Evolutionary conservation across 2,888 invertebrate genomes (phyloP).

Genomic region (Cyclophora albipunctata): DNA sequence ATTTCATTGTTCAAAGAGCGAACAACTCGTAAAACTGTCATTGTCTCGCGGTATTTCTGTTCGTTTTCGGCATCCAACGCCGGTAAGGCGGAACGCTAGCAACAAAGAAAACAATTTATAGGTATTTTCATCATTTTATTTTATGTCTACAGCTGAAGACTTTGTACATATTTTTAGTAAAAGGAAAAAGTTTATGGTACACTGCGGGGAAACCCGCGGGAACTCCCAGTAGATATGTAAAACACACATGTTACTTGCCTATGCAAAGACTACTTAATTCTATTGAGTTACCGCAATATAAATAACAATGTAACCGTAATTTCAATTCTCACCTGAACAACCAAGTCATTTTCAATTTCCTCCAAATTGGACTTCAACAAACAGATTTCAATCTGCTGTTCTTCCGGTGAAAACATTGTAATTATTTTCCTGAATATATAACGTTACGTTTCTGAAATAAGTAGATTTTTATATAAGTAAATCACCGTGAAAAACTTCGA

Average conservation of each 20-base stretch:
- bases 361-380: slow-evolving; percentile 52
- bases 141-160: no score
- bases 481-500: no score
- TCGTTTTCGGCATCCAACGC: slow-evolving; percentile 49
- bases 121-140: no score
- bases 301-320: no score
- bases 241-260: no score
- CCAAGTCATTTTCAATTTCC: slow-evolving; percentile 48
- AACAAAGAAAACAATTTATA: neutral
- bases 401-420: slow-evolving; percentile 51
- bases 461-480: no score
- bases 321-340: slow-evolving; percentile 38
- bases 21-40: slow-evolving; percentile 33
- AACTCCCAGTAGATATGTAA: no score
- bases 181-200: no score
- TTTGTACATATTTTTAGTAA: no score
- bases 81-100: slow-evolving; percentile 43
- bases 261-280: no score
- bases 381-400: slow-evolving; percentile 58
- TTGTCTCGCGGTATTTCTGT: slow-evolving; percentile 41
- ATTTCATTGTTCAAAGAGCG: slow-evolving; percentile 40
- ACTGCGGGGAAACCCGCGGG: no score
- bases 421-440: neutral
- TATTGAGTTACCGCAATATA: no score
- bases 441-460: neutral